These are phyloP conservation scores for Monochamus alternatus DNA, from an alignment of 2,888 invertebrate genomes.

Conservation along the genomic window DNA sequence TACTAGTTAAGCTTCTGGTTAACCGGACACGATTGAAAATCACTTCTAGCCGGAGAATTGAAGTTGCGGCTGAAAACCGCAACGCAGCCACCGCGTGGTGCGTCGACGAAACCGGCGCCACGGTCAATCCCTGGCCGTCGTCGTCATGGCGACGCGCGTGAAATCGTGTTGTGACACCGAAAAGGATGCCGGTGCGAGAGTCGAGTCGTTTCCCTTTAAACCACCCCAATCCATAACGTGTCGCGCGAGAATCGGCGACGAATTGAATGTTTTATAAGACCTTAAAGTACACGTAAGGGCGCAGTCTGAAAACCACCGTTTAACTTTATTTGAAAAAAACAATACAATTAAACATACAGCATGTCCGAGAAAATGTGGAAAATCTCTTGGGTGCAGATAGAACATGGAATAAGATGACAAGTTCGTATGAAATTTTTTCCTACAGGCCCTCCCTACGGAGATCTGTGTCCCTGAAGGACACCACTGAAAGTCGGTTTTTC, in stretches of 20 bases:
- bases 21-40: conserved; percentile 1
- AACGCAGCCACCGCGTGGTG: conserved; percentile 25
- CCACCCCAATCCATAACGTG: conserved; percentile 4
- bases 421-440: too few relatives aligned
- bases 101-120: conserved; percentile 25
- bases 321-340: too few relatives aligned
- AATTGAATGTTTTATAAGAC: neutral
- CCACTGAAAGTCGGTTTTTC: too few relatives aligned
- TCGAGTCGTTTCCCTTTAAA: conserved; percentile 28
- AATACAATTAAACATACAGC: too few relatives aligned
- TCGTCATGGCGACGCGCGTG: conserved; percentile 35
- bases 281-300: neutral
- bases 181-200: conserved; percentile 27
- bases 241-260: conserved; percentile 1
- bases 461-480: too few relatives aligned
- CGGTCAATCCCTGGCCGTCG: conserved; percentile 27
- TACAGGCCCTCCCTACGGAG: too few relatives aligned
- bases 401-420: too few relatives aligned
- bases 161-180: conserved; percentile 38
- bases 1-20: neutral
- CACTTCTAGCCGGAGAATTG: neutral
- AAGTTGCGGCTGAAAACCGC: conserved; percentile 15
- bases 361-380: too few relatives aligned
- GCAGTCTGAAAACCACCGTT: neutral
- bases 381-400: too few relatives aligned